Evolutionary conservation across 2,888 invertebrate genomes (phyloP).

Genomic region (Cheiracanthium punctorium): DNA sequence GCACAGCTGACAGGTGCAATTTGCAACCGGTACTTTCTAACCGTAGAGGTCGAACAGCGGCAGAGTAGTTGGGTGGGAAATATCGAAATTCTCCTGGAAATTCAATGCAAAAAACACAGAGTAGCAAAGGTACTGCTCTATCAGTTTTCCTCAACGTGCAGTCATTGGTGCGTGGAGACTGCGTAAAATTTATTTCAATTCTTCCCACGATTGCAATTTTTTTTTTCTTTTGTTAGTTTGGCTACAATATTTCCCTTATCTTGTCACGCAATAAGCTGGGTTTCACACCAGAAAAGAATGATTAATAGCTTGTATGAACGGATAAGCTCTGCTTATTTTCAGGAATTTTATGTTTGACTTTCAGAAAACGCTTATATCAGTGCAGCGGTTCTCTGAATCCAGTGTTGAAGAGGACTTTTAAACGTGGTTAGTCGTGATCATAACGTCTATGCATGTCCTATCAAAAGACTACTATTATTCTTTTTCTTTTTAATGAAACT

Average conservation of each 20-base stretch:
- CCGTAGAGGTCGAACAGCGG: background rate
- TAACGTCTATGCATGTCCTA: too few relatives aligned
- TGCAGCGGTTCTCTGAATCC: too few relatives aligned
- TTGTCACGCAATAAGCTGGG: background rate
- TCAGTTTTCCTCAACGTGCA: background rate
- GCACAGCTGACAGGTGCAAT: slow-evolving; percentile 60
- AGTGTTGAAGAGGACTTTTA: too few relatives aligned
- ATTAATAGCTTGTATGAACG: too few relatives aligned
- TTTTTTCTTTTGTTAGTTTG: background rate
- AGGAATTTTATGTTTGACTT: too few relatives aligned
- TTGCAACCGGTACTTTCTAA: slow-evolving; percentile 45
- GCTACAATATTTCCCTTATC: background rate
- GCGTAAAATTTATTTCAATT: slow-evolving; percentile 4
- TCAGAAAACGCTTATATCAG: too few relatives aligned
- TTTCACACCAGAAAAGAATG: background rate
- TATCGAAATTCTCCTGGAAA: background rate
- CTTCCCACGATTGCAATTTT: background rate
- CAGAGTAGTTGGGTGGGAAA: background rate
- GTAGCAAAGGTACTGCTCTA: background rate
- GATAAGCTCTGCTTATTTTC: too few relatives aligned
- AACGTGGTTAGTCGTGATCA: too few relatives aligned
- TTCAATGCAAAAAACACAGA: background rate
- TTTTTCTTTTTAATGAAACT: too few relatives aligned
- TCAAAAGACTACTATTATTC: too few relatives aligned
- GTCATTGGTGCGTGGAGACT: background rate